A percentile compares a stretch with the other conserved stretches of the same genome.
These are phyloP conservation scores for Aphelenchoides avenae DNA, from an alignment of 1,140 invertebrate genomes.

Conservation along the genomic window DNA sequence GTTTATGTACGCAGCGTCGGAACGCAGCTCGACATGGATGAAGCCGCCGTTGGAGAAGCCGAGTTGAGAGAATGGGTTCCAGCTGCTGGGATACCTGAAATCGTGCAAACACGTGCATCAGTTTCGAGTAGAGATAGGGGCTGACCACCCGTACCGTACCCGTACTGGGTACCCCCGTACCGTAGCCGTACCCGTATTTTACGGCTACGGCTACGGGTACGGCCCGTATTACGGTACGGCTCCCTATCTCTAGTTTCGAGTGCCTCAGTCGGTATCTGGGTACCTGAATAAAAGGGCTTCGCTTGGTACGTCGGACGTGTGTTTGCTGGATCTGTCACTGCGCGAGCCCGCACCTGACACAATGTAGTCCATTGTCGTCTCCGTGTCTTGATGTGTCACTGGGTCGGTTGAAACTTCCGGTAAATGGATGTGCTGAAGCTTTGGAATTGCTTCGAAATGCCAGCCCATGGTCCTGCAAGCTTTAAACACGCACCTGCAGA, in stretches of 20 bases:
- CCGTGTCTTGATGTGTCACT: slow-evolving; percentile 7
- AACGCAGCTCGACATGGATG: slow-evolving; percentile 20
- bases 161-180: no score
- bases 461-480: background rate
- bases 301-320: slow-evolving; percentile 20
- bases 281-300: slow-evolving; percentile 33
- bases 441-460: slow-evolving; percentile 13
- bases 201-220: no score
- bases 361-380: slow-evolving; percentile 43
- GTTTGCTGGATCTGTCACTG: slow-evolving; percentile 34
- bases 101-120: slow-evolving; percentile 1
- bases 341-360: slow-evolving; percentile 53
- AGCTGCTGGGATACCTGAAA: slow-evolving; percentile 30
- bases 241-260: slow-evolving; percentile 2
- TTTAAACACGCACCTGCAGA: slow-evolving; percentile 28
- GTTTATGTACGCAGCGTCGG: slow-evolving; percentile 15
- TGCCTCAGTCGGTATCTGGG: slow-evolving; percentile 14
- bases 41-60: slow-evolving; percentile 36
- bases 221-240: slow-evolving; percentile 7
- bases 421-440: slow-evolving; percentile 12
- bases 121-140: slow-evolving; percentile 8
- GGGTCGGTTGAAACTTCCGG: slow-evolving; percentile 33
- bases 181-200: no score
- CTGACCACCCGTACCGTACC: no score
- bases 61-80: slow-evolving; percentile 33